Percentiles rank a stretch among this genome's conserved stretches.
phyloP scores from a whole-genome alignment of 2,888 invertebrate genomes.

The Habrosyne pyritoides region DNA sequence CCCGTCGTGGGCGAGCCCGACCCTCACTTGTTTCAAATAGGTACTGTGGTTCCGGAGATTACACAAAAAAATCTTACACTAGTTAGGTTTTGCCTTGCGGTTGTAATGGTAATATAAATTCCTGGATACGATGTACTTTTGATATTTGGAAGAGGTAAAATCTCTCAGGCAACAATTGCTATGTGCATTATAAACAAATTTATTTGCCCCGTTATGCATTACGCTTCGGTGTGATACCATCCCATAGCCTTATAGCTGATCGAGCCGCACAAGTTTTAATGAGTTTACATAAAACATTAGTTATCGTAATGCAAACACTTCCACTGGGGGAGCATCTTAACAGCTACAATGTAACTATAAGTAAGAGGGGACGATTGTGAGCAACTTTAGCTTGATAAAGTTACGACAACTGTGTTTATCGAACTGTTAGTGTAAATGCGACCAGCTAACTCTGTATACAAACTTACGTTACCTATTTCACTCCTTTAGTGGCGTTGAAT shows the following conservation, averaged over 20 bases:
- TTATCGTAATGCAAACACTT: slow-evolving; percentile 16
- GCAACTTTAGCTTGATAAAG: neutral
- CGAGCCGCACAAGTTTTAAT: slow-evolving; percentile 26
- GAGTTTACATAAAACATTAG: slow-evolving; percentile 33
- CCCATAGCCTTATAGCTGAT: neutral
- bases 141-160: too few relatives aligned
- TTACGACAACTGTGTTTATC: neutral
- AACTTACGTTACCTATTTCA: too few relatives aligned
- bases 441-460: too few relatives aligned
- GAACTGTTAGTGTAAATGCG: slow-evolving; percentile 17
- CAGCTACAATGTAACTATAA: neutral
- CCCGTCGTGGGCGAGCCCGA: too few relatives aligned
- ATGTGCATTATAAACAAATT: neutral
- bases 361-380: slow-evolving; percentile 2
- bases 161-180: too few relatives aligned
- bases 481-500: too few relatives aligned
- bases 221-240: neutral
- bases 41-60: too few relatives aligned
- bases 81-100: too few relatives aligned
- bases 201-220: neutral
- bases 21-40: too few relatives aligned
- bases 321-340: slow-evolving; percentile 3
- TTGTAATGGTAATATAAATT: too few relatives aligned
- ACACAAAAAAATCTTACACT: too few relatives aligned
- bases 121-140: too few relatives aligned